Evolutionary conservation across 64 coral and sea anemone genomes (phyloP).

Genomic region (Orbicella faveolata): DNA sequence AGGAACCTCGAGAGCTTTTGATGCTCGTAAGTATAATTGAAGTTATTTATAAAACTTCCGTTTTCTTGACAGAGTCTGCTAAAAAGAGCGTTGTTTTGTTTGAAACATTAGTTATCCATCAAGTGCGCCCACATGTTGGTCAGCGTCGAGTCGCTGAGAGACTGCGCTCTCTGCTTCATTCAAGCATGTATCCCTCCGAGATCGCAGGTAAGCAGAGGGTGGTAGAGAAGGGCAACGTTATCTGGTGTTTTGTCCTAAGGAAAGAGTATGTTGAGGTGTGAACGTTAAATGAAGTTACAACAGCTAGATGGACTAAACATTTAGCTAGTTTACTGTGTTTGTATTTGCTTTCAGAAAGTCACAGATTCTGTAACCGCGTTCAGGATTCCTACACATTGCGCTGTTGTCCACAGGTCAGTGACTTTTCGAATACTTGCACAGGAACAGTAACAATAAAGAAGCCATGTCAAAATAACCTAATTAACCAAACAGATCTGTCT

Average conservation of each 20-base stretch:
- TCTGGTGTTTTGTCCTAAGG: no score
- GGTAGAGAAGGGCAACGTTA: no score
- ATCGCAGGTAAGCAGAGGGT: slow-evolving; percentile 67
- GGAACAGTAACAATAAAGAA: not conserved
- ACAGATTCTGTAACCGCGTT: slow-evolving; percentile 87
- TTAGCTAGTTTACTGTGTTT: no score
- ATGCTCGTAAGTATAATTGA: slow-evolving; percentile 39
- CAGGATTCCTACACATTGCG: slow-evolving; percentile 96
- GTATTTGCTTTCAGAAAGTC: slow-evolving; percentile 62
- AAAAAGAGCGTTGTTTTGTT: not conserved
- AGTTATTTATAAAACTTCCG: not conserved
- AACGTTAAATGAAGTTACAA: no score
- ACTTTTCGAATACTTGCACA: slow-evolving; percentile 9
- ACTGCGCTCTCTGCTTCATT: slow-evolving; percentile 75
- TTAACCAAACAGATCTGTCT: no score
- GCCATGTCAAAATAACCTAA: not conserved
- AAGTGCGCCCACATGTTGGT: slow-evolving; percentile 88
- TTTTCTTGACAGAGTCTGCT: not conserved
- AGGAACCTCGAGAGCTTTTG: slow-evolving; percentile 71
- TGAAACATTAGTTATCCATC: slow-evolving; percentile 58
- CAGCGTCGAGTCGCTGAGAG: slow-evolving; percentile 80
- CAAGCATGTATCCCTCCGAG: slow-evolving; percentile 71
- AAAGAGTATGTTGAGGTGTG: no score
- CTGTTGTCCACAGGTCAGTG: slow-evolving; percentile 87
- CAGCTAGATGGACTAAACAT: no score